Conservation (phyloP, 1,140 invertebrate species). For the Musca vetustissima region DNA sequence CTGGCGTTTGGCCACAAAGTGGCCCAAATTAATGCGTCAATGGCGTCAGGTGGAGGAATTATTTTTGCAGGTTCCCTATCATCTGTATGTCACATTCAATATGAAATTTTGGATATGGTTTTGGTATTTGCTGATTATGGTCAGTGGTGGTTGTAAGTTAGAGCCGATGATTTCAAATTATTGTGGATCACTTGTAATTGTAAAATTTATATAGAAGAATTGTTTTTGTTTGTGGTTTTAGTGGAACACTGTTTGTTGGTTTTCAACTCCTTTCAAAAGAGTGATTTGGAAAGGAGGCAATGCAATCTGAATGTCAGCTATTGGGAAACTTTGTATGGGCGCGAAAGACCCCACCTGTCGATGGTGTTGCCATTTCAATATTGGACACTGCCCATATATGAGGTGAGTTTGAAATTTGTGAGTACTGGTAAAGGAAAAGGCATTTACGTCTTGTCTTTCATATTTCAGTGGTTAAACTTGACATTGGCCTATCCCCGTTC, state of each 20-base stretch:
- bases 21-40: conserved; percentile 40
- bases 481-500: conserved; percentile 50
- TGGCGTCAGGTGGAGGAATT: conserved; percentile 44
- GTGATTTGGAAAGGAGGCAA: conserved; percentile 43
- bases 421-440: too few species aligned
- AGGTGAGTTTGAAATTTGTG: conserved; percentile 31
- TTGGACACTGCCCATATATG: conserved; percentile 41
- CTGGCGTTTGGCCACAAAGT: conserved; percentile 44
- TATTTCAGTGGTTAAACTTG: conserved; percentile 42
- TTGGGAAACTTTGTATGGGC: conserved; percentile 43
- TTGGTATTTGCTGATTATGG: conserved; percentile 40
- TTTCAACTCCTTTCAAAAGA: conserved; percentile 42
- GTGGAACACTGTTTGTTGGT: conserved; percentile 44
- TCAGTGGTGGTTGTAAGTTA: conserved; percentile 37
- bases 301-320: conserved; percentile 47
- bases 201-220: neutral
- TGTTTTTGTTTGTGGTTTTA: conserved; percentile 21
- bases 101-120: conserved; percentile 44
- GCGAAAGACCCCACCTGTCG: conserved; percentile 44
- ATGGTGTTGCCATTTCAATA: conserved; percentile 40
- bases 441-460: neutral
- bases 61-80: conserved; percentile 43
- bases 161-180: too few species aligned
- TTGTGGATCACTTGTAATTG: too few species aligned
- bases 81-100: conserved; percentile 44